Evolutionary conservation across 2,113 vertebrate species (phyloP).

Genomic region (Equus quagga): DNA sequence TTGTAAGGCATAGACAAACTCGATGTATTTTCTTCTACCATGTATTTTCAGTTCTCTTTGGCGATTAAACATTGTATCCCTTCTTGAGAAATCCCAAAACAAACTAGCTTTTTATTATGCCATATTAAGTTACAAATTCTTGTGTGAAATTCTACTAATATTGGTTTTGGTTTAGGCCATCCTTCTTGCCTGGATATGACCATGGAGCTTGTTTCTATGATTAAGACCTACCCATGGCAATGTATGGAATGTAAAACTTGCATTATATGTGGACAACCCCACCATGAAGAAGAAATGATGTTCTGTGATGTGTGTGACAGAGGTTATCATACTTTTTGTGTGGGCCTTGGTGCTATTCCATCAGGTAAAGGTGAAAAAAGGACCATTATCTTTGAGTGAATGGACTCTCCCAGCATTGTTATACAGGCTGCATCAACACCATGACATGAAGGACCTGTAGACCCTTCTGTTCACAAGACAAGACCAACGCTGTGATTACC

Average conservation of each 20-base stretch:
- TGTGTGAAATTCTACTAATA: constrained; percentile 77
- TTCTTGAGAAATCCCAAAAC: constrained; percentile 48
- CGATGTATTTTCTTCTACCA: not conserved
- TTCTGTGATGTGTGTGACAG: constrained; percentile 99
- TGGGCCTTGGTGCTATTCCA: constrained; percentile 96
- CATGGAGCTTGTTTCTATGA: constrained; percentile 92
- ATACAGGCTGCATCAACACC: not conserved
- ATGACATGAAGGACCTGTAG: not conserved
- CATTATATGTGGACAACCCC: constrained; percentile 96
- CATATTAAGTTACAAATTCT: constrained; percentile 31
- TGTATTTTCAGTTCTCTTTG: not conserved
- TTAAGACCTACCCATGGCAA: constrained; percentile 99
- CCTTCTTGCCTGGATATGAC: constrained; percentile 99
- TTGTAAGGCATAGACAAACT: not conserved
- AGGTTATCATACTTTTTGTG: constrained; percentile 99
- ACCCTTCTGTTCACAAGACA: not conserved
- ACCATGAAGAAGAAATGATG: constrained; percentile 99
- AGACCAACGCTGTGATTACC: not conserved
- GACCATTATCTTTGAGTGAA: not conserved
- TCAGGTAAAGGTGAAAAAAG: constrained; percentile 90
- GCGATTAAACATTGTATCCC: not conserved
- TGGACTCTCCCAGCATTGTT: not conserved
- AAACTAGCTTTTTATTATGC: constrained; percentile 50
- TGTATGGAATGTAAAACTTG: constrained; percentile 99
- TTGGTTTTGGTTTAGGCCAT: constrained; percentile 93